These are phyloP conservation scores for Synanthedon myopaeformis DNA, from an alignment of 2,888 invertebrate species.

Conservation along the genomic window DNA sequence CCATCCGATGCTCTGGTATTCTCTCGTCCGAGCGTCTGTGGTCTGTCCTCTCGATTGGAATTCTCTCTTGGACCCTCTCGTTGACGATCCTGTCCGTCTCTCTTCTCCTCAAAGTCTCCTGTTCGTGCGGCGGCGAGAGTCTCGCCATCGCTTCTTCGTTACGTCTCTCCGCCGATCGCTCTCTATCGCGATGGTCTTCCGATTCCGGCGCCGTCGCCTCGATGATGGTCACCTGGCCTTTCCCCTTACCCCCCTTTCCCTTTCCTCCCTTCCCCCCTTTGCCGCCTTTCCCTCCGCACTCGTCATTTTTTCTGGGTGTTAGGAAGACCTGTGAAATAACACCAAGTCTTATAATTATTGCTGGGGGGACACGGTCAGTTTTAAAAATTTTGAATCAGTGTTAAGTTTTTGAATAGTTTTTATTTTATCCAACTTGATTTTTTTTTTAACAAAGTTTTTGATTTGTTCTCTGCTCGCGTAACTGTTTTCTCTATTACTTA, in stretches of 20 bases:
- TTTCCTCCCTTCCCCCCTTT: constrained; percentile 80
- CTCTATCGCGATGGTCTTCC: constrained; percentile 46
- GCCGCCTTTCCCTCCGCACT: constrained; percentile 78
- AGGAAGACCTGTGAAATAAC: constrained; percentile 38
- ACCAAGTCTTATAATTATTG: not conserved
- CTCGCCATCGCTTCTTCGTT: constrained; percentile 49
- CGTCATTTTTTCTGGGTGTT: constrained; percentile 72
- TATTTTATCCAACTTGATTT: no score
- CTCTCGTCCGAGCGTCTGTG: constrained; percentile 22
- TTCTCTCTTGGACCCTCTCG: constrained; percentile 24
- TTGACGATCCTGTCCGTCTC: constrained; percentile 23
- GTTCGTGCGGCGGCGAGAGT: constrained; percentile 42
- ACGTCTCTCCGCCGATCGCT: constrained; percentile 32
- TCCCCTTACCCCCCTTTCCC: constrained; percentile 78
- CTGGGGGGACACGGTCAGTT: no score
- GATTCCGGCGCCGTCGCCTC: constrained; percentile 61
- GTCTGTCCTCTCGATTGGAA: constrained; percentile 25
- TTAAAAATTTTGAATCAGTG: not conserved
- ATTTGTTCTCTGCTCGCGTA: no score
- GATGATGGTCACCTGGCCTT: constrained; percentile 79
- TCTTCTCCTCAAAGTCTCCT: constrained; percentile 24
- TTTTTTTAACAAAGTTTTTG: no score
- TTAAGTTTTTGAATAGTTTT: no score
- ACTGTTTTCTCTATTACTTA: no score
- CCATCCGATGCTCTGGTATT: not conserved